Percentiles rank a stretch among this genome's conserved stretches.
phyloP scores from a whole-genome alignment of 2,797 vertebrate species.

The Buphagus erythrorhynchus region DNA sequence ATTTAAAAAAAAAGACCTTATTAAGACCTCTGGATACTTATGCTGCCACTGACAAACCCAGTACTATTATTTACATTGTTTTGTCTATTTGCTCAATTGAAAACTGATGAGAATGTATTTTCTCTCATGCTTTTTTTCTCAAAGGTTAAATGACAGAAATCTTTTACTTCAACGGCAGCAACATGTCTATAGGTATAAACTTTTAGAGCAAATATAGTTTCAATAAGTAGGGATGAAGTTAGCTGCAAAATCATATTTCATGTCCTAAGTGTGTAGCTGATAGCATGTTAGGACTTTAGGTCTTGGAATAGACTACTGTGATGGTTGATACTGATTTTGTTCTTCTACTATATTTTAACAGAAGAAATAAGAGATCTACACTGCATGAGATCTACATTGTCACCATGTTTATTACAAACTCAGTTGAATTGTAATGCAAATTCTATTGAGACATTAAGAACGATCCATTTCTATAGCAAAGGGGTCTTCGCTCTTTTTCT shows the following conservation, averaged over 20 bases:
- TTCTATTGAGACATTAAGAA: neutral
- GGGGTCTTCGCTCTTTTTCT: neutral
- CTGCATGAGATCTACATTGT: neutral
- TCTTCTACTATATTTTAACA: no score
- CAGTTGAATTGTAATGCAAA: neutral
- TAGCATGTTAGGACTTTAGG: neutral
- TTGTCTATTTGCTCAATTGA: neutral
- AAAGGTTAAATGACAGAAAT: neutral
- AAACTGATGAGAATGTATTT: neutral
- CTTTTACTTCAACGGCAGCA: neutral
- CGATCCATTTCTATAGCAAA: neutral
- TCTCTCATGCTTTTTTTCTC: neutral
- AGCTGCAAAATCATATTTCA: neutral
- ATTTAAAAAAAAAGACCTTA: neutral
- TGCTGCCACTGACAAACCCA: neutral
- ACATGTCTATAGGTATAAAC: neutral
- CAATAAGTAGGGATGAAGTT: neutral
- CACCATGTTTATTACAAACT: neutral
- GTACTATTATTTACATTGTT: neutral
- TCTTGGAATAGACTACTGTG: neutral
- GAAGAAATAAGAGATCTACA: neutral
- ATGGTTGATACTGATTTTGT: neutral
- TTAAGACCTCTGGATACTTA: neutral
- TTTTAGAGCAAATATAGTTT: neutral
- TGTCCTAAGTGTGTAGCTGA: neutral